Evolutionary conservation across 2,113 vertebrate species (phyloP), one percentile per base, ranked within the genome.

Genomic region (Sturnira hondurensis): DNA sequence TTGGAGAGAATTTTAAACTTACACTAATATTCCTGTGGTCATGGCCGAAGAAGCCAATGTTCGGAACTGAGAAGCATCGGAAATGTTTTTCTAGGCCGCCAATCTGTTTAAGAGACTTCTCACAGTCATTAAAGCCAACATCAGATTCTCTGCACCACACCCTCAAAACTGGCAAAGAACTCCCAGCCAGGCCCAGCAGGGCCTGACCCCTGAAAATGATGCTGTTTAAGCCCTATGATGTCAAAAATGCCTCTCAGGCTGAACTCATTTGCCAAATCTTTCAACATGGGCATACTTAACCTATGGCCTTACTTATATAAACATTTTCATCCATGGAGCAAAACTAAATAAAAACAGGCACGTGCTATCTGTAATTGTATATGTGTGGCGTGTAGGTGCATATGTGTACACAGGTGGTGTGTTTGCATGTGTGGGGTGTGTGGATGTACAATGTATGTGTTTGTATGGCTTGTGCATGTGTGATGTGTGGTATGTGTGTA

Each of bases 11-110:
- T 97, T 94, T 94, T 68, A 94, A 92, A 95, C 87, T 95, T 95
- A 54, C 68, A 83, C 81, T 92, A 97, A 92, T 96, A 88, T 85
- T 95, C 86, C 88, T 97, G 96, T 86, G 92, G 96, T 97, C 91
- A 95, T 96, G 88, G 85, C 85, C 86, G 12, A 7, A 92, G 77
- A 95, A 96, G 94, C 96, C 81, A 96, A 95, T 94, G 95, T 97
- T 91, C 85, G 96, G 81, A 65, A 91, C 54, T 92, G 77, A 96
- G 96, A 93, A 94, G 45, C 61, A 91, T 94, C 56, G 93, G 92
- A 92, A 94, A 91, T 98, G 97, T 97, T 98, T 97, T 97, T 97
- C 97, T 97, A 92, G 97, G 97, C 97, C 97, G 95, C 36, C 73
- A n/a, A 89, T 93, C 63, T 91, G 63, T 96, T 97, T 96, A 92